Evolutionary conservation across 2,888 invertebrate species (phyloP).

Genomic region (Leptodirus hochenwartii): DNA sequence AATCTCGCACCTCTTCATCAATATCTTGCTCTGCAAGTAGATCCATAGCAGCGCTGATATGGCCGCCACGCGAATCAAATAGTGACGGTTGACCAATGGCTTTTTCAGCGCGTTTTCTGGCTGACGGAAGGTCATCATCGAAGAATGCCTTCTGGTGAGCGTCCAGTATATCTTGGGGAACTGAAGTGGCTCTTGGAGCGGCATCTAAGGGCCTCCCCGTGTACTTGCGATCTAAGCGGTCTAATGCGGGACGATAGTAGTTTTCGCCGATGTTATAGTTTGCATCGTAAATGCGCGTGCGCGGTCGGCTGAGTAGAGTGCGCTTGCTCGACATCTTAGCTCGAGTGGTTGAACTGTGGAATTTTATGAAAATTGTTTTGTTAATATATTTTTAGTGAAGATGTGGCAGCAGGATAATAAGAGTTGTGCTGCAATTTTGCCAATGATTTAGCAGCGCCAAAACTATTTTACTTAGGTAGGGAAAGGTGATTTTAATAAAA

Average conservation of each 20-base stretch:
- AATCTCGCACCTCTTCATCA: conserved; percentile 29
- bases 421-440: too few relatives aligned
- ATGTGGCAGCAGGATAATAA: too few relatives aligned
- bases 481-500: too few relatives aligned
- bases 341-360: background rate
- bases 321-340: conserved; percentile 22
- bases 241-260: conserved; percentile 61
- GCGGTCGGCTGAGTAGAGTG: conserved; percentile 39
- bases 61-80: conserved; percentile 44
- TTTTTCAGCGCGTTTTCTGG: conserved; percentile 31
- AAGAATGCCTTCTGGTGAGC: conserved; percentile 29
- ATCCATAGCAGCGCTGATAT: conserved; percentile 27
- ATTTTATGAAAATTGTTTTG: too few relatives aligned
- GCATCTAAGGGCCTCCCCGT: conserved; percentile 30
- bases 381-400: too few relatives aligned
- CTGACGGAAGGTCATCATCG: conserved; percentile 31
- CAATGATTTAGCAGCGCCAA: too few relatives aligned
- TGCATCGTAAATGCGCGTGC: conserved; percentile 71
- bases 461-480: too few relatives aligned
- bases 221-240: conserved; percentile 55
- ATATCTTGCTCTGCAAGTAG: conserved; percentile 30
- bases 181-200: conserved; percentile 15
- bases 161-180: conserved; percentile 22
- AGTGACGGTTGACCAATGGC: conserved; percentile 34
- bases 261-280: conserved; percentile 73